These are phyloP conservation scores for Iphiclides podalirius DNA, from an alignment of 2,888 invertebrate genomes.

Conservation along the genomic window DNA sequence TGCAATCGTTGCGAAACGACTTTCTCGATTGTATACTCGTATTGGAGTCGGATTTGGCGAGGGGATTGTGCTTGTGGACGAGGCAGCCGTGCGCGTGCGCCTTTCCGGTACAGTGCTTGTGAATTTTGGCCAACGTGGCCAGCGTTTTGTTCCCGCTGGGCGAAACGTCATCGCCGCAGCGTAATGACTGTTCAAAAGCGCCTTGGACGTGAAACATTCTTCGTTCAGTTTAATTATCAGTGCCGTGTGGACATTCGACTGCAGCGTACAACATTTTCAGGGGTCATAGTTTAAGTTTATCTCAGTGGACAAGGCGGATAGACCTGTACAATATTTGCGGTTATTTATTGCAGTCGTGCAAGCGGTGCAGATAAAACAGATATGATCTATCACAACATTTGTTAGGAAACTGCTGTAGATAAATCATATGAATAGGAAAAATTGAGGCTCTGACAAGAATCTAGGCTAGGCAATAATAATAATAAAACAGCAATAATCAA, in stretches of 20 bases:
- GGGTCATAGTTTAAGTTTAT: slow-evolving; percentile 47
- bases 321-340: slow-evolving; percentile 55
- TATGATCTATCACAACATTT: slow-evolving; percentile 5
- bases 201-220: slow-evolving; percentile 78
- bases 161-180: slow-evolving; percentile 71
- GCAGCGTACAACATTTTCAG: slow-evolving; percentile 55
- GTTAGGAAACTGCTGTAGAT: not conserved
- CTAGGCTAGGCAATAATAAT: too few species aligned
- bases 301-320: slow-evolving; percentile 50
- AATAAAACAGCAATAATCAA: too few species aligned
- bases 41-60: slow-evolving; percentile 71
- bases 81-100: slow-evolving; percentile 87
- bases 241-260: slow-evolving; percentile 37
- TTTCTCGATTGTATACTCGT: slow-evolving; percentile 67
- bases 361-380: slow-evolving; percentile 46
- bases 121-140: slow-evolving; percentile 80
- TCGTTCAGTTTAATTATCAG: slow-evolving; percentile 32
- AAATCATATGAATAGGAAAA: not conserved
- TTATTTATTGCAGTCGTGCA: slow-evolving; percentile 50
- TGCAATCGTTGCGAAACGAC: slow-evolving; percentile 62
- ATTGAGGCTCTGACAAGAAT: slow-evolving; percentile 19
- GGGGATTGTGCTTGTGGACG: slow-evolving; percentile 69
- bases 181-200: slow-evolving; percentile 80
- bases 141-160: slow-evolving; percentile 73
- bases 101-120: slow-evolving; percentile 87